These are phyloP conservation scores for Pharmacophagus antenor DNA, from an alignment of 2,888 invertebrate species.

Conservation along the genomic window DNA sequence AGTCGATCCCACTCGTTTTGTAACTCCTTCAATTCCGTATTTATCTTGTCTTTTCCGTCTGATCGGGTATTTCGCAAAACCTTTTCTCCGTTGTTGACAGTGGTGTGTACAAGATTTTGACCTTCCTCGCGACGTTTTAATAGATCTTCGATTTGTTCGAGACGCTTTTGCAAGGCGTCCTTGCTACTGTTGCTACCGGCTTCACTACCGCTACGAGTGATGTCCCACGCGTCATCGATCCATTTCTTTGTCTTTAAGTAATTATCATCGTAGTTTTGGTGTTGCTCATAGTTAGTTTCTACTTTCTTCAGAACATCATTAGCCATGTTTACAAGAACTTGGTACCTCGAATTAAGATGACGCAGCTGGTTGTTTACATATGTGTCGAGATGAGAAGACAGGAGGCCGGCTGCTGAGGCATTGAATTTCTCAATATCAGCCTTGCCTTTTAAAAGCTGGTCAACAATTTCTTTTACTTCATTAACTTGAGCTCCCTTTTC, in stretches of 20 bases:
- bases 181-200: conserved; percentile 88
- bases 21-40: conserved; percentile 91
- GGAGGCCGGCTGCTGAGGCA: conserved; percentile 86
- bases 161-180: conserved; percentile 89
- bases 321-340: conserved; percentile 92
- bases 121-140: conserved; percentile 91
- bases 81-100: conserved; percentile 94
- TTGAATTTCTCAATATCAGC: conserved; percentile 92
- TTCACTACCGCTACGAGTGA: conserved; percentile 90
- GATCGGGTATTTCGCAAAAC: conserved; percentile 92
- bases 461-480: conserved; percentile 89
- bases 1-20: conserved; percentile 96
- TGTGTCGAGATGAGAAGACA: conserved; percentile 91
- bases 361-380: conserved; percentile 93
- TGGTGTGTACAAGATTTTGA: conserved; percentile 91
- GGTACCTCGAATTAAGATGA: conserved; percentile 92
- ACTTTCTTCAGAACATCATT: conserved; percentile 95
- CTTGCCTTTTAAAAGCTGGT: conserved; percentile 88
- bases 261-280: conserved; percentile 89
- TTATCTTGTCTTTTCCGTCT: conserved; percentile 93
- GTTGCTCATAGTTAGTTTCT: conserved; percentile 92
- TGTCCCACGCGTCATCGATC: conserved; percentile 93
- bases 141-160: conserved; percentile 90
- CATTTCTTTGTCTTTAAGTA: conserved; percentile 88
- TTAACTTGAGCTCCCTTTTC: conserved; percentile 93